Conservation (phyloP, 2,113 vertebrate genomes). For the Budorcas taxicolor region DNA sequence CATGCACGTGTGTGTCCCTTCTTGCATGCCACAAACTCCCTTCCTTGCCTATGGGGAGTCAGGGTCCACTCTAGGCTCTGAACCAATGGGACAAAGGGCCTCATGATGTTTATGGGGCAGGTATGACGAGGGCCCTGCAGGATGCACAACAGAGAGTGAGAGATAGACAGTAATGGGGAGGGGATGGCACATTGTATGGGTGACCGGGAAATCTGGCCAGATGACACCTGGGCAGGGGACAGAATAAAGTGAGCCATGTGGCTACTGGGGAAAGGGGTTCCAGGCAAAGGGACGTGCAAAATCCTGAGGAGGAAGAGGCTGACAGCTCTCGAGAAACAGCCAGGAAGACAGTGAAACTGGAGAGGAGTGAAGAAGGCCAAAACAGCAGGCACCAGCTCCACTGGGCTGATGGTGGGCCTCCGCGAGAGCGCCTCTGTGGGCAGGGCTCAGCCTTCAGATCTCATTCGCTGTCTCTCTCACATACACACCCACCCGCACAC, state of each 20-base stretch:
- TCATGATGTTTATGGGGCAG: neutral
- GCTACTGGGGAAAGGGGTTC: neutral
- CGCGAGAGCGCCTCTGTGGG: rapidly evolving
- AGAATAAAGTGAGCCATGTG: neutral
- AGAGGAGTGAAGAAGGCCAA: no score
- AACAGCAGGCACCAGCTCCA: neutral
- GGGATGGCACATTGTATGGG: rapidly evolving
- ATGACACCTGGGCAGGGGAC: neutral
- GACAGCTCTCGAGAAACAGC: rapidly evolving
- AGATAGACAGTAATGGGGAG: neutral
- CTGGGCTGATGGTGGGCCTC: neutral
- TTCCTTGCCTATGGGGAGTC: neutral
- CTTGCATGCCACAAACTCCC: neutral
- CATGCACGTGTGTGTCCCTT: neutral
- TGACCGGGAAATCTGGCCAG: neutral
- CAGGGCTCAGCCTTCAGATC: no score
- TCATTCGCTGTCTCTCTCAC: neutral
- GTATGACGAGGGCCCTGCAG: neutral
- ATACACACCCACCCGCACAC: neutral
- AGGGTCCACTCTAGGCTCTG: neutral
- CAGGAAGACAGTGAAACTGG: neutral
- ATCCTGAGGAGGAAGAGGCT: neutral
- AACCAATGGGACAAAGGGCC: neutral
- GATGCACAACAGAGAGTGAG: neutral
- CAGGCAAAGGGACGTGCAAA: neutral